Base-by-base conservation (phyloP, 2,888 invertebrate genomes). In the Latrodectus elegans region DNA sequence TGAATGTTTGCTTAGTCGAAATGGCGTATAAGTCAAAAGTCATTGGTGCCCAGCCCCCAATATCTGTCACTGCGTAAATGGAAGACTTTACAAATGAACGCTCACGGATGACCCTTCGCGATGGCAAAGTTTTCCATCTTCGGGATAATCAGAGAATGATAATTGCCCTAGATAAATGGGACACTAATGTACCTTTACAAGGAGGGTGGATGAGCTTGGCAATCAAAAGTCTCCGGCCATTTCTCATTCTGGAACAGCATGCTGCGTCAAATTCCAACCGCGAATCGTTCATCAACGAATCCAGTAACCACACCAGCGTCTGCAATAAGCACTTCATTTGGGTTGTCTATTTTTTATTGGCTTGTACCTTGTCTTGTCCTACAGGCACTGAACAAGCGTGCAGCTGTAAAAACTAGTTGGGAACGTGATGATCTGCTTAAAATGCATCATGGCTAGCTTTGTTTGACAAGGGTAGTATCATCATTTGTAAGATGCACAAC, bases 241-340 rank as follows among this genome's bases (percentile, higher is more conserved):
- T 87, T 55, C 73, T 80, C 80, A 87, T 87, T 81, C 52, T 55
- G n/a, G 55, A 81, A 87, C 86, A 87, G 86, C 77, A 49, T 76
- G 72, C 77, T 51, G 76, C 52, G 53, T 64, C 38, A 76, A 64
- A 53, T 65, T 49, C 86, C 86, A 68, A 81, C 81, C 6, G 86
- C 1, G 86, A 64, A 73, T 22, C 68, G 67, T 81, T 87, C 81
- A 68, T 70, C 86, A 72, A 81, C 22, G 81, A 77, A 72, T 80
- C 86, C 70, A 70, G n/a, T 65, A 38, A 38, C 22, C 12, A 70
- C 6, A 70, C 8, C 14, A 55, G 49, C 70, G 67, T 65, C 6
- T 49, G 67, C 60, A 55, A 11, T 68, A 75, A 75, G 60, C 12
- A 12, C 60, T 75, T 70, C 82, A 74, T 81, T 81, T 73, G 53